Base-by-base conservation (phyloP, 2,797 vertebrate genomes). In the Enteromius thamalakanensis region DNA sequence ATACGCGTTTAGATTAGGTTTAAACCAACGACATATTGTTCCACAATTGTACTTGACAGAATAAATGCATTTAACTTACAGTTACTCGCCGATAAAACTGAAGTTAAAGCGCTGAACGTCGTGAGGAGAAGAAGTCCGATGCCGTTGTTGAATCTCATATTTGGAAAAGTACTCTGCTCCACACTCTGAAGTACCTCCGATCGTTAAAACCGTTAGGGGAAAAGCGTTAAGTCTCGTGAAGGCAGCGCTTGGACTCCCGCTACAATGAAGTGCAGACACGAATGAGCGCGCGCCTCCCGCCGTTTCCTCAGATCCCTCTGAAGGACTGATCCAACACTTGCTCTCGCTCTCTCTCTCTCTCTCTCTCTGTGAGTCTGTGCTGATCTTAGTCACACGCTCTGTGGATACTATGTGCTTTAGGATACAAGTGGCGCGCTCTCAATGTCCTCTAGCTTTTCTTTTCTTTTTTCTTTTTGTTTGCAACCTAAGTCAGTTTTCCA, bases 41-140 rank as follows among this genome's bases (percentile, higher is more conserved):
- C 47, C 29, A 71, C 60, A 23, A 2, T 45, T 14, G 23, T 23
- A 64, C 23, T 53, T 79, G 6, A 55, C 19, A 65, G 40, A 68
- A 42, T 64, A 21, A 68, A 21, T 2, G 4, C 40, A 42, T 42
- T 7, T 6, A 29, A 89, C 88, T 89, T 60, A 89, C 88, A 87
- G 81, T 83, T 89, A 74, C 65, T 87, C 42, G 88, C 86, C 6
- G 75, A 80, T 70, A 84, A 74, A 79, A 86, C 83, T 23, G 86
- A 80, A 82, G 81, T 79, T 32, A 86, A 79, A 8, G 26, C 71
- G 58, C 71, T 69, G 51, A 89, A 21, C 42, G 69, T 21, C 49
- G 45, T 37, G 74, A 86, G 32, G 29, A 87, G 26, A 49, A 83
- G 9, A 65, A 86, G 60, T 55, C 75, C 67, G 78, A 70, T 60